These are phyloP conservation scores for Buathra laborator DNA, from an alignment of 2,888 invertebrate species.

Conservation along the genomic window DNA sequence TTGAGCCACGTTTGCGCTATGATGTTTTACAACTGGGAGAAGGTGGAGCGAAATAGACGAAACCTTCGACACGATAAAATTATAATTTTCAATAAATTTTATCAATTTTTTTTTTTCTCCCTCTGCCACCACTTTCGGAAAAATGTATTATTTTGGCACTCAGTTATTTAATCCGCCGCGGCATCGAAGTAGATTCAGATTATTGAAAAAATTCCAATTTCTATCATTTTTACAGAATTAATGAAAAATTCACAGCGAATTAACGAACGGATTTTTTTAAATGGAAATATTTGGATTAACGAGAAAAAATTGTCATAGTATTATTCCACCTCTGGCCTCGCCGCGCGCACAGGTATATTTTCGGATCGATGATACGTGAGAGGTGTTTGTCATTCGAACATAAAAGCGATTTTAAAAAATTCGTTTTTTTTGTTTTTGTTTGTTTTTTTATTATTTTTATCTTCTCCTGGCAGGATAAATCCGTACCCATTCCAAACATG, in stretches of 20 bases:
- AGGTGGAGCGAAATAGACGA: neutral
- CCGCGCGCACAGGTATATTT: neutral
- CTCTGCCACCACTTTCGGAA: too few species aligned
- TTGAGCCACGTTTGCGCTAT: neutral
- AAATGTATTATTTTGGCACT: too few species aligned
- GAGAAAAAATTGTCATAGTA: neutral
- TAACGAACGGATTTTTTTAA: neutral
- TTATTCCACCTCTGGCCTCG: neutral
- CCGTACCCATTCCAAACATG: conserved; percentile 16
- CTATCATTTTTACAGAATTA: neutral
- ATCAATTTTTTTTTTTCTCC: too few species aligned
- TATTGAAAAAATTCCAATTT: too few species aligned
- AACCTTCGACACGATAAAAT: neutral
- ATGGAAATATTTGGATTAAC: neutral
- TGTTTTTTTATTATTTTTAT: conserved; percentile 6
- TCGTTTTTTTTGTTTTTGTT: neutral
- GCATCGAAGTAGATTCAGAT: too few species aligned
- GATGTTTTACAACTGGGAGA: neutral
- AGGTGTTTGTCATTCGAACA: conserved; percentile 38
- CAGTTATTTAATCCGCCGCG: too few species aligned
- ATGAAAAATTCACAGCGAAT: neutral
- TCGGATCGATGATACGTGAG: conserved; percentile 5
- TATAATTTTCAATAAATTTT: too few species aligned
- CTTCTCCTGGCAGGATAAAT: conserved; percentile 25
- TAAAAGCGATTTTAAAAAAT: conserved; percentile 15